These are phyloP conservation scores for Aricia agestis DNA, from an alignment of 1,140 invertebrate genomes.

Conservation along the genomic window DNA sequence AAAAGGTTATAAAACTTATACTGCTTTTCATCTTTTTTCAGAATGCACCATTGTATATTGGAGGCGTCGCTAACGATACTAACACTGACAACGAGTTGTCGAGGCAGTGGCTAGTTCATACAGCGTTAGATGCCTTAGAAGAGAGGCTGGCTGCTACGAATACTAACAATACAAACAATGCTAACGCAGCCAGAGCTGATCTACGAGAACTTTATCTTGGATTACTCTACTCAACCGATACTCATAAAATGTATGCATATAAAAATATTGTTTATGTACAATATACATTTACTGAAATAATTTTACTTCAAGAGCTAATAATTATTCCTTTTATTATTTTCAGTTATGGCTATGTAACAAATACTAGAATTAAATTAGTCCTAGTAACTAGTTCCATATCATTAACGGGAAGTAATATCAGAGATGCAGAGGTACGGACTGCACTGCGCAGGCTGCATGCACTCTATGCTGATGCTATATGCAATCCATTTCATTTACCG, in stretches of 20 bases:
- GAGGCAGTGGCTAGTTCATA: constrained; percentile 93
- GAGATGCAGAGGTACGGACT: constrained; percentile 96
- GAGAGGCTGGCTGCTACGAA: constrained; percentile 86
- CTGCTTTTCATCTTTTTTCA: constrained; percentile 60
- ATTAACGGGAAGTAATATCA: constrained; percentile 88
- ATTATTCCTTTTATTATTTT: constrained; percentile 33
- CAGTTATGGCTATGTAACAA: constrained; percentile 98
- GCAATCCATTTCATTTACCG: constrained; percentile 96
- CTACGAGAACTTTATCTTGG: constrained; percentile 93
- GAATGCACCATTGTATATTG: constrained; percentile 95
- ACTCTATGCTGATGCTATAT: constrained; percentile 93
- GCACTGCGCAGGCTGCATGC: constrained; percentile 94
- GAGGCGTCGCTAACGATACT: constrained; percentile 85
- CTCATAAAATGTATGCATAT: constrained; percentile 91
- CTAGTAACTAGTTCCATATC: constrained; percentile 96
- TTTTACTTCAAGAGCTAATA: background rate
- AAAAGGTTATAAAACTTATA: too few species aligned
- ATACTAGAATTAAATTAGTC: constrained; percentile 96
- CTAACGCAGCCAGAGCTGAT: constrained; percentile 75
- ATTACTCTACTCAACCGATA: constrained; percentile 95
- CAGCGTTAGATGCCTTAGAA: constrained; percentile 95
- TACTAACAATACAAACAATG: constrained; percentile 71
- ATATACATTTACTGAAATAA: constrained; percentile 8
- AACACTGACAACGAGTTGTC: constrained; percentile 87
- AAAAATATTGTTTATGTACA: constrained; percentile 18